Conservation (phyloP, 2,113 vertebrate species). For the Meles meles region DNA sequence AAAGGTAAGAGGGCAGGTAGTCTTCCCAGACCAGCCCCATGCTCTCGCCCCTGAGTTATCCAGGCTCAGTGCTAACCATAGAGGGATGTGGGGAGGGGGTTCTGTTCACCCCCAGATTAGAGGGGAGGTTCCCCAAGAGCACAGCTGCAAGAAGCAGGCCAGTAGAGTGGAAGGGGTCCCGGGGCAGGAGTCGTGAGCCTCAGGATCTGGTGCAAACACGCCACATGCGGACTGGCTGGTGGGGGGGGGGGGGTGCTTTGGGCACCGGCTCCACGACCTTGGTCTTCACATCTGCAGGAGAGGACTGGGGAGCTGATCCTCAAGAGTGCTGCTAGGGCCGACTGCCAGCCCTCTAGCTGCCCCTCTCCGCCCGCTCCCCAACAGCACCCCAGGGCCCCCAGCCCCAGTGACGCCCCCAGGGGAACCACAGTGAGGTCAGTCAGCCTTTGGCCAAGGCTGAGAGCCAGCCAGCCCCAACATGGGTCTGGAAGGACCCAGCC, state of each 20-base stretch:
- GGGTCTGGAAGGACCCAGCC: not conserved
- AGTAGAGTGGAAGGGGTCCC: not conserved
- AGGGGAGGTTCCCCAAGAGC: not conserved
- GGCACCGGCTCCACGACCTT: not conserved
- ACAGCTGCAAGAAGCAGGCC: not conserved
- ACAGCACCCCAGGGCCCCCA: not conserved
- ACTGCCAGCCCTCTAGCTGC: not conserved
- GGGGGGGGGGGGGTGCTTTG: not conserved
- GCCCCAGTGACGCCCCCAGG: not conserved
- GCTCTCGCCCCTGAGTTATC: accelerated
- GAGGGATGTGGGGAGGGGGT: accelerated
- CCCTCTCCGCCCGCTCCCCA: not conserved
- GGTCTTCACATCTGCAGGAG: not conserved
- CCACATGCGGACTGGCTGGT: not conserved
- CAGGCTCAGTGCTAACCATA: accelerated
- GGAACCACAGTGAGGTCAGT: not conserved
- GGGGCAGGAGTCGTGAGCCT: not conserved
- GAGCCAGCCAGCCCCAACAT: not conserved
- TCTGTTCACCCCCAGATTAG: not conserved
- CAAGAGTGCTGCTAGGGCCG: not conserved
- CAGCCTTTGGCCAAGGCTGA: not conserved
- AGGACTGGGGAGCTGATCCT: not conserved
- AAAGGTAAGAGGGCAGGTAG: not conserved
- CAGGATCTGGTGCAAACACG: not conserved
- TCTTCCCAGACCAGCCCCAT: not conserved